Conservation (phyloP, 2,888 invertebrate genomes). For the Drosophila stalkeri region DNA sequence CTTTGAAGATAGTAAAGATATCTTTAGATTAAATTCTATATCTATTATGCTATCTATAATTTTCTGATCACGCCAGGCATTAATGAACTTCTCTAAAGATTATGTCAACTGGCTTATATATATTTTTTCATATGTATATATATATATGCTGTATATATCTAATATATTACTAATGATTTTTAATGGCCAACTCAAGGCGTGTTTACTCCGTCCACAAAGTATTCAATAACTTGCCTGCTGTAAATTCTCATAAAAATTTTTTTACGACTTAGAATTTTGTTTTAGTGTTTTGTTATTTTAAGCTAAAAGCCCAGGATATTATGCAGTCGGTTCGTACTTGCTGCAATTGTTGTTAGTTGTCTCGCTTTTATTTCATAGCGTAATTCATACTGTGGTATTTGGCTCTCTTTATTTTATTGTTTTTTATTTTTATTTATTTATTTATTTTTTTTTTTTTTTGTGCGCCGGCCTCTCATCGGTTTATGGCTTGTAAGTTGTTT, state of each 20-base stretch:
- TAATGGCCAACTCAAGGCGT: background rate
- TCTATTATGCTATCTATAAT: too few species aligned
- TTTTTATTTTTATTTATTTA: background rate
- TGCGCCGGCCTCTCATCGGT: conserved; percentile 70
- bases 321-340: background rate
- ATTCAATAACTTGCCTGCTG: background rate
- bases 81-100: background rate
- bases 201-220: background rate
- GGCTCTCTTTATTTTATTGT: background rate
- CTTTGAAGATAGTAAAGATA: too few species aligned
- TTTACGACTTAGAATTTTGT: background rate
- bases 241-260: background rate
- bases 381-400: conserved; percentile 63
- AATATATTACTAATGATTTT: background rate
- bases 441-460: background rate
- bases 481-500: conserved; percentile 81
- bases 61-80: too few species aligned
- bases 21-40: too few species aligned
- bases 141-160: too few species aligned
- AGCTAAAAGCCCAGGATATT: conserved; percentile 14
- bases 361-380: conserved; percentile 34
- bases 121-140: background rate
- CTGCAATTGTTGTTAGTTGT: background rate
- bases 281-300: background rate
- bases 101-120: background rate